Conservation (phyloP, 1,140 invertebrate species). For the Spodoptera litura region DNA sequence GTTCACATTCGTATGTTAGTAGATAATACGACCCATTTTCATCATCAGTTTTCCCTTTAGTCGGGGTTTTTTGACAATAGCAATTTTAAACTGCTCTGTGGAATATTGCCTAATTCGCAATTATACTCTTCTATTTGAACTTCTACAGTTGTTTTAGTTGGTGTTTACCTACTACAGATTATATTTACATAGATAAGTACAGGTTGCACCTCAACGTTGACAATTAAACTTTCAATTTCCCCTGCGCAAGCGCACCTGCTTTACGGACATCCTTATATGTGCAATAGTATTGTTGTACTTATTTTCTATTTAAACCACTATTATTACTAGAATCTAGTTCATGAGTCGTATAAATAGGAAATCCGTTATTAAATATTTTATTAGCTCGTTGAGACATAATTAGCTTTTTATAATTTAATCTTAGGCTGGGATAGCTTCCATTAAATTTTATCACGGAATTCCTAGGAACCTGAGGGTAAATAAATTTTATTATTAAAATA, state of each 20-base stretch:
- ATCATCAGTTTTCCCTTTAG: no score
- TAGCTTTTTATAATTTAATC: not conserved
- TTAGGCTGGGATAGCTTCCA: not conserved
- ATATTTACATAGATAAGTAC: not conserved
- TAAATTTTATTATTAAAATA: not conserved
- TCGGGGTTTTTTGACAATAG: no score
- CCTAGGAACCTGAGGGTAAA: not conserved
- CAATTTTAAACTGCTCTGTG: no score
- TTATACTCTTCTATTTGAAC: no score
- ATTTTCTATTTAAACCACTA: constrained; percentile 6
- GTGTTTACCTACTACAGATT: no score
- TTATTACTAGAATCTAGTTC: not conserved
- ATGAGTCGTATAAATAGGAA: not conserved
- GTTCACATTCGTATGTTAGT: no score
- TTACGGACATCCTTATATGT: no score
- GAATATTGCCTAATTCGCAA: no score
- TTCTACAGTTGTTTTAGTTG: no score
- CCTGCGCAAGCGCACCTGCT: not conserved
- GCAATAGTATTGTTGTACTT: no score
- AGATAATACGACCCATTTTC: no score
- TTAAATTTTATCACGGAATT: not conserved
- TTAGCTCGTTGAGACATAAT: not conserved
- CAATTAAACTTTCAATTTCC: constrained; percentile 38
- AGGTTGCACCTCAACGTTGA: not conserved
- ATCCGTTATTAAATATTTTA: not conserved